Evolutionary conservation across 2,113 vertebrate species (phyloP).

Genomic region (rat (Rattus norvegicus)): DNA sequence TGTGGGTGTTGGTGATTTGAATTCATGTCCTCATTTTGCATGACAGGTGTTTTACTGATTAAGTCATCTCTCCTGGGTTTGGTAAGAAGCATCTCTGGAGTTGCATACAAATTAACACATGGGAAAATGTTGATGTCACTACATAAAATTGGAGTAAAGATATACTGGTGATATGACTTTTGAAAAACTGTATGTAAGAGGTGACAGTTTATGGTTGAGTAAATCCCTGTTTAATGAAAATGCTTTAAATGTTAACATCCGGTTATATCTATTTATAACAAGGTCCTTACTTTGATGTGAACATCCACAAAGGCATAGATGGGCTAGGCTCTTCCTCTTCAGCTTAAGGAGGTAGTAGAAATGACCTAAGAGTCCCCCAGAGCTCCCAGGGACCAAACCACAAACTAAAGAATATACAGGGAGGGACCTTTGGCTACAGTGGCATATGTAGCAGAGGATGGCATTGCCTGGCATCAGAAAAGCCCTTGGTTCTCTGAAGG

Average conservation of each 20-base stretch:
- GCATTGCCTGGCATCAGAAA: too few relatives aligned
- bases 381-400: too few relatives aligned
- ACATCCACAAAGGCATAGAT: not conserved
- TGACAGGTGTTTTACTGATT: not conserved
- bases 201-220: not conserved
- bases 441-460: too few relatives aligned
- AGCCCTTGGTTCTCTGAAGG: too few relatives aligned
- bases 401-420: too few relatives aligned
- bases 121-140: not conserved
- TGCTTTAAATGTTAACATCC: not conserved
- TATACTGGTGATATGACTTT: not conserved
- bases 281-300: constrained; percentile 31
- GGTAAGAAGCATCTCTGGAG: not conserved
- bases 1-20: not conserved
- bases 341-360: constrained; percentile 67
- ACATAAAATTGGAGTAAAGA: not conserved
- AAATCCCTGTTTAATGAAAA: not conserved
- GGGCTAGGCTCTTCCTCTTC: constrained; percentile 40
- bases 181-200: not conserved
- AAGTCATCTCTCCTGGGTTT: not conserved
- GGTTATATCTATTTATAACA: constrained; percentile 58
- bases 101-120: not conserved
- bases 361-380: constrained; percentile 24
- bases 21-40: not conserved
- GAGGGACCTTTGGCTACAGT: too few relatives aligned